Percentiles rank a stretch among this genome's conserved stretches.
These are phyloP conservation scores for Aplysina aerophoba DNA, from an alignment of 37 sponge, comb jelly and placozoan genomes.

Conservation along the genomic window DNA sequence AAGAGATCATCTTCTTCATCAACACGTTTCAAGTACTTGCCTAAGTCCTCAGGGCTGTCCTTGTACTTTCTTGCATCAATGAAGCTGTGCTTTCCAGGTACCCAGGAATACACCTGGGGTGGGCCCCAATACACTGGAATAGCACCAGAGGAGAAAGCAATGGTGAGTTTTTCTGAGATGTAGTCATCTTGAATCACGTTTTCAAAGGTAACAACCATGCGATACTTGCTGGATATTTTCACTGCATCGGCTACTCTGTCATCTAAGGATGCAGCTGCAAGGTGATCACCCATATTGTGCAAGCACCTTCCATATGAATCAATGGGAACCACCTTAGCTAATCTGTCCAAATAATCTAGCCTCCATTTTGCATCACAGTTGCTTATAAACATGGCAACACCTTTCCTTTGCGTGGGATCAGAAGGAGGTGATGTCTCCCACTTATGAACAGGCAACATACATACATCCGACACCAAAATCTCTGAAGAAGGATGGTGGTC, in stretches of 20 bases:
- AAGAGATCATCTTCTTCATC: not conserved
- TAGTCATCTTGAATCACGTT: not conserved
- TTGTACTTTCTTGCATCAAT: not conserved
- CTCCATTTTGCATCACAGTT: not conserved
- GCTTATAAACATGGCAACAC: no score
- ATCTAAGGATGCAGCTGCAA: no score
- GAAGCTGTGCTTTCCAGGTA: slow-evolving; percentile 11
- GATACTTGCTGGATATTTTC: not conserved
- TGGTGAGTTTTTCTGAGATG: not conserved
- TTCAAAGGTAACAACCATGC: slow-evolving; percentile 1
- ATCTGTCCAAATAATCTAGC: not conserved
- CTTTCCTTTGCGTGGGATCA: no score
- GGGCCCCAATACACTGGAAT: not conserved
- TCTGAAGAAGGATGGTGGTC: no score
- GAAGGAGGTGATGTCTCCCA: no score
- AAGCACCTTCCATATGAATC: not conserved
- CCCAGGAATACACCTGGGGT: not conserved
- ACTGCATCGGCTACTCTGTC: not conserved
- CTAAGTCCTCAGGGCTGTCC: not conserved
- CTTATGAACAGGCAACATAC: no score
- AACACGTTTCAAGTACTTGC: not conserved
- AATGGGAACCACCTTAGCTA: not conserved
- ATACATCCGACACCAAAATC: no score
- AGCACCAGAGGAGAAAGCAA: not conserved
- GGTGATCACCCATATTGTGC: not conserved